Evolutionary conservation across 2,113 vertebrate species (phyloP).

Genomic region (Lampris megalopsis): DNA sequence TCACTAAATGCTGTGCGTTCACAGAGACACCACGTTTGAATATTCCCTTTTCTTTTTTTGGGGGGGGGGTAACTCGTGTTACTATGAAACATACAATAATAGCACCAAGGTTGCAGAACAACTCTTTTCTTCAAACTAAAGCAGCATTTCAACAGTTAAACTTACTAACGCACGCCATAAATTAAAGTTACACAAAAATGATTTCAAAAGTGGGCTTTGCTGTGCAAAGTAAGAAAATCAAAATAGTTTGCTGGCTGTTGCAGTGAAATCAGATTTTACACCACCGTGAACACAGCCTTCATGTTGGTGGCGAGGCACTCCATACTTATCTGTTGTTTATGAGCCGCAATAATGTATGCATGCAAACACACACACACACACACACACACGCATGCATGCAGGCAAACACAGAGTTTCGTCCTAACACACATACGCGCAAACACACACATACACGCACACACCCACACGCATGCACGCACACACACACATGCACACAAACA

Average conservation of each 20-base stretch:
- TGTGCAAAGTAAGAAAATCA: no score
- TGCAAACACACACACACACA: no score
- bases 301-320: conserved; percentile 5
- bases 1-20: not conserved
- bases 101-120: not conserved
- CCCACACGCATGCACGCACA: conserved; percentile 10
- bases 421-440: not conserved
- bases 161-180: not conserved
- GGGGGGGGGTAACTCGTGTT: not conserved
- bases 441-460: conserved; percentile 6
- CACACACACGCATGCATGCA: not conserved
- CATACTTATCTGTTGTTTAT: conserved; percentile 39
- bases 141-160: not conserved
- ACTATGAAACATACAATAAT: not conserved
- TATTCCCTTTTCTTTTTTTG: not conserved
- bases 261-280: conserved; percentile 25
- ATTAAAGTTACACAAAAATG: not conserved
- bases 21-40: not conserved
- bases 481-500: not conserved
- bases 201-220: no score
- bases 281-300: conserved; percentile 21
- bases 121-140: not conserved
- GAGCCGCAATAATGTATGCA: conserved; percentile 12
- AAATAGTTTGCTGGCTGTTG: not conserved
- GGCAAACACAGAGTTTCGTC: conserved; percentile 13